Percentiles rank a stretch among this genome's conserved stretches.
Evolutionary conservation across 30 jellyfish, hydroid and myxozoan species (phyloP).

Genomic region (Turritopsis rubra): DNA sequence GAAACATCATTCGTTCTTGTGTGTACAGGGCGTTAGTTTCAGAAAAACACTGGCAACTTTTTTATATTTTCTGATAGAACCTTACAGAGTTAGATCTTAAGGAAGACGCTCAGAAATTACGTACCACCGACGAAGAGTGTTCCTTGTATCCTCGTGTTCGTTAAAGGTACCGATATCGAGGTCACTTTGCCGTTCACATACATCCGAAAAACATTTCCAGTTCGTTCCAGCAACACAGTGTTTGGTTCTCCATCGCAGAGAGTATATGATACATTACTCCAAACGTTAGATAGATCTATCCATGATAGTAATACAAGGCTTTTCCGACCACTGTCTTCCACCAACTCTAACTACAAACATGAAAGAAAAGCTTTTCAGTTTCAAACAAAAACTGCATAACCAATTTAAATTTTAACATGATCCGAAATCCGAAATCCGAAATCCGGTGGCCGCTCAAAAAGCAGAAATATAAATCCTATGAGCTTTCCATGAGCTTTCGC

Average conservation of each 20-base stretch:
- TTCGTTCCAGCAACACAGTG: not conserved
- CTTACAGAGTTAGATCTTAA: no score
- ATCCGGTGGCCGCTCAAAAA: no score
- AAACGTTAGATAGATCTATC: not conserved
- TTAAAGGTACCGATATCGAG: not conserved
- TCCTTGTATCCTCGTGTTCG: not conserved
- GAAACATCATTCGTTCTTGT: no score
- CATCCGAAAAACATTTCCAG: not conserved
- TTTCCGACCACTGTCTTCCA: not conserved
- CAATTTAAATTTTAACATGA: no score
- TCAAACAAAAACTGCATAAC: not conserved
- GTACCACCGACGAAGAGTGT: slow-evolving; percentile 14
- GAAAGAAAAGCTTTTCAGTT: not conserved
- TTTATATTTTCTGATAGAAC: no score
- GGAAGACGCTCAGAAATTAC: no score
- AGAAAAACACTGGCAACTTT: no score
- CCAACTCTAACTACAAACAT: not conserved
- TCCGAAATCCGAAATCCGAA: no score
- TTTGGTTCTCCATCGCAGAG: slow-evolving; percentile 14
- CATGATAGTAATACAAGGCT: not conserved
- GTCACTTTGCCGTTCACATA: not conserved
- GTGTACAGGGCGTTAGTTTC: no score
- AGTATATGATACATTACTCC: slow-evolving; percentile 4
- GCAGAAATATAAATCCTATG: no score
- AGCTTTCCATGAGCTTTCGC: no score